Conservation (phyloP, 1,140 invertebrate genomes). For the Babylonia areolata region DNA sequence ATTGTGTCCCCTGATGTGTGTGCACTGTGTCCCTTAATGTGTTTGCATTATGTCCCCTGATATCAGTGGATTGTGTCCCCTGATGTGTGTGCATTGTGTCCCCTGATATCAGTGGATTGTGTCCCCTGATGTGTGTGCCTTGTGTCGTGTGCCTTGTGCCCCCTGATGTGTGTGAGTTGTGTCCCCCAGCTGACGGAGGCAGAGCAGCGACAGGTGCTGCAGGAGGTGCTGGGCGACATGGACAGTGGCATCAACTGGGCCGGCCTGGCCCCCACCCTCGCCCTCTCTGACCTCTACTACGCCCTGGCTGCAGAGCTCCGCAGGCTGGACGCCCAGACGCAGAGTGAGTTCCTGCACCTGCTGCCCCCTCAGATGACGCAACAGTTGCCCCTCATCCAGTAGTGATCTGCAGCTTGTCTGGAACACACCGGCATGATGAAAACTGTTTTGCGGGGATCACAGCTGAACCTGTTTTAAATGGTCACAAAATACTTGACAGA, state of each 20-base stretch:
- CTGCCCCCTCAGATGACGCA: slow-evolving; percentile 33
- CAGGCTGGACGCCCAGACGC: slow-evolving; percentile 13
- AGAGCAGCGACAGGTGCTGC: slow-evolving; percentile 37
- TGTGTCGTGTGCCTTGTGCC: too few species aligned
- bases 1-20: too few species aligned
- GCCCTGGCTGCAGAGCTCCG: slow-evolving; percentile 24
- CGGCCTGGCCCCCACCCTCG: background rate
- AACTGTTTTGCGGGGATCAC: background rate
- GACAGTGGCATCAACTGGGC: slow-evolving; percentile 36
- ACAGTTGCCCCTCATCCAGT: slow-evolving; percentile 12
- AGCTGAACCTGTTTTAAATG: background rate
- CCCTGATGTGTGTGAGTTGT: too few species aligned
- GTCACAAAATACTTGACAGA: background rate
- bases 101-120: too few species aligned
- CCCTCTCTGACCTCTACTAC: slow-evolving; percentile 34
- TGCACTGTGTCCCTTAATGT: too few species aligned
- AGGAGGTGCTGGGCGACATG: slow-evolving; percentile 37
- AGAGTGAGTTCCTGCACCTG: slow-evolving; percentile 17
- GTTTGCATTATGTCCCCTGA: too few species aligned
- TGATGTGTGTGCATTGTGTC: too few species aligned
- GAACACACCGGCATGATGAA: too few species aligned
- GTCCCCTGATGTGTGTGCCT: too few species aligned
- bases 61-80: too few species aligned
- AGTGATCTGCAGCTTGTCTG: background rate
- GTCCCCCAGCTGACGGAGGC: slow-evolving; percentile 22